Conservation (phyloP, 2,797 vertebrate genomes). For the Garrulus glandarius region DNA sequence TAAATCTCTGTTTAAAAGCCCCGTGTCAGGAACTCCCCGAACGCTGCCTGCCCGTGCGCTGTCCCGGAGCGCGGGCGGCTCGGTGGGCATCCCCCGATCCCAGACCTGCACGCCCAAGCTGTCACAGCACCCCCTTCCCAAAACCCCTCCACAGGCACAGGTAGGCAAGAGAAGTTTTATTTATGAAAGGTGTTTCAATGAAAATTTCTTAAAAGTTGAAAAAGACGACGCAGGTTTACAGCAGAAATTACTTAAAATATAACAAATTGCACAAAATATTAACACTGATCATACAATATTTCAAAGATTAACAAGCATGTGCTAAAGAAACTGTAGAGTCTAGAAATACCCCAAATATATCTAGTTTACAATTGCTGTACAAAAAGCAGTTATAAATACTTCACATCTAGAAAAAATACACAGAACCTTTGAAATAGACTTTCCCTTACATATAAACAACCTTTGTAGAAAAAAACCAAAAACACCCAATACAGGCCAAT, state of each 20-base stretch:
- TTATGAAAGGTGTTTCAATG: slow-evolving; percentile 61
- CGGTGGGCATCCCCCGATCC: background rate
- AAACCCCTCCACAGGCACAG: background rate
- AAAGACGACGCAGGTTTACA: slow-evolving; percentile 51
- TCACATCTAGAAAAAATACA: slow-evolving; percentile 93
- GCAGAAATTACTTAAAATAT: slow-evolving; percentile 77
- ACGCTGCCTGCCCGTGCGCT: background rate
- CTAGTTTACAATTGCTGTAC: slow-evolving; percentile 86
- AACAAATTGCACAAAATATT: slow-evolving; percentile 87
- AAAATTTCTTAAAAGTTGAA: slow-evolving; percentile 43
- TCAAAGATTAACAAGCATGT: slow-evolving; percentile 76
- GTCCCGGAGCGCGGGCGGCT: too few relatives aligned
- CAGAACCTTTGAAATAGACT: slow-evolving; percentile 84
- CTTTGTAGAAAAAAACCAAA: slow-evolving; percentile 75
- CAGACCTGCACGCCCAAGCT: background rate
- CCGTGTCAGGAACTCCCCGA: background rate
- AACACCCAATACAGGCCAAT: background rate
- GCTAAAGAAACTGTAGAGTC: slow-evolving; percentile 69
- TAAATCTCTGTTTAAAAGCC: background rate
- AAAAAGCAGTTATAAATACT: slow-evolving; percentile 93
- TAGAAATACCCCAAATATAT: slow-evolving; percentile 84
- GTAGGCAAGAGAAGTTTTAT: slow-evolving; percentile 64
- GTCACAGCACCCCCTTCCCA: background rate
- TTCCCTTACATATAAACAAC: slow-evolving; percentile 86
- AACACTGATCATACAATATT: slow-evolving; percentile 84